These are phyloP conservation scores for Gerris lacustris DNA, from an alignment of 2,888 invertebrate genomes.

Conservation along the genomic window DNA sequence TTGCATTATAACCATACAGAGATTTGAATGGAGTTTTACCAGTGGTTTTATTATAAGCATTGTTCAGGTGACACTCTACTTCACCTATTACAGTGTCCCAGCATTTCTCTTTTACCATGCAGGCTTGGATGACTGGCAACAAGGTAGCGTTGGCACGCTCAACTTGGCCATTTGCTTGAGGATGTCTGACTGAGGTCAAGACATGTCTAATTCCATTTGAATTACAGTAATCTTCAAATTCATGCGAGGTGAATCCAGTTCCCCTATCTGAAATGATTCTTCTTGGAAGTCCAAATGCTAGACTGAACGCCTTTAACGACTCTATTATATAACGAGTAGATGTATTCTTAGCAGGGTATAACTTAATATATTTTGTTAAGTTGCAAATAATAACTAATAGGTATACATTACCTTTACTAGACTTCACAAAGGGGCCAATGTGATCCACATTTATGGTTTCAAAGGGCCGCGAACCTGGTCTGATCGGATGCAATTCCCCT, in stretches of 20 bases:
- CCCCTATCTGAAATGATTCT: neutral
- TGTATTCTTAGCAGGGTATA: neutral
- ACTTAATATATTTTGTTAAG: neutral
- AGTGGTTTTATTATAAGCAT: neutral
- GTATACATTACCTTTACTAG: neutral
- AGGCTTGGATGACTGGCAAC: neutral
- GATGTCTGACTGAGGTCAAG: neutral
- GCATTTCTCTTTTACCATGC: neutral
- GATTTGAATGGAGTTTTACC: neutral
- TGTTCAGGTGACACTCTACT: neutral
- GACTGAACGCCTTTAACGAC: neutral
- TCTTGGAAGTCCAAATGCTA: neutral
- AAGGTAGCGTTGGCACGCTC: neutral
- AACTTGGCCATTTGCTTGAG: slow-evolving; percentile 2
- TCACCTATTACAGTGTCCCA: neutral
- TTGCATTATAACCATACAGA: neutral
- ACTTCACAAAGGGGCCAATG: neutral
- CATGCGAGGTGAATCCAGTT: neutral
- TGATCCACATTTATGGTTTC: neutral
- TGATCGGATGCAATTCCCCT: neutral
- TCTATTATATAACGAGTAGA: neutral
- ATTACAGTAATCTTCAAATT: neutral
- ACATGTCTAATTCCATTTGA: slow-evolving; percentile 3
- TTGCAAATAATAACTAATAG: neutral
- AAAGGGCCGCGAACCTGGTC: neutral